Evolutionary conservation across 2,113 vertebrate genomes (phyloP).

Genomic region (Oryzias celebensis): DNA sequence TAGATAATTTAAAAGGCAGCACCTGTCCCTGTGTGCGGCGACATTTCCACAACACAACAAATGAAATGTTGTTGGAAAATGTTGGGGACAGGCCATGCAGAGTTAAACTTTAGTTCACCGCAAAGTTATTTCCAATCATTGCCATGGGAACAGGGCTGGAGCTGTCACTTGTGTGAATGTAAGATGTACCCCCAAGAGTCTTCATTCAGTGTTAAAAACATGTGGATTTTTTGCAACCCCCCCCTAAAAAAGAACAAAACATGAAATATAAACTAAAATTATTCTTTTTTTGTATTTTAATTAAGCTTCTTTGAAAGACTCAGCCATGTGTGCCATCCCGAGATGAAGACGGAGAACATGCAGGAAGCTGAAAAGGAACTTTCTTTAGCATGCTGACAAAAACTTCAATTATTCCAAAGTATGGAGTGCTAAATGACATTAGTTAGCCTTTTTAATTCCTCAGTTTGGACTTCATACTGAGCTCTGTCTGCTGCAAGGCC

Average conservation of each 20-base stretch:
- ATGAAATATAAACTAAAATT: neutral
- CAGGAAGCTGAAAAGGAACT: conserved; percentile 13
- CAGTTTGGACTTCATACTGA: conserved; percentile 39
- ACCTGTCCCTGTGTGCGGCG: neutral
- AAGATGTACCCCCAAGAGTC: conserved; percentile 31
- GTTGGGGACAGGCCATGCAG: neutral
- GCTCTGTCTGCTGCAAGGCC: conserved; percentile 44
- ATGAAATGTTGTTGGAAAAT: neutral
- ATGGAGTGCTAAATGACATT: conserved; percentile 42
- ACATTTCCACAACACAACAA: neutral
- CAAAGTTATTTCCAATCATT: conserved; percentile 45
- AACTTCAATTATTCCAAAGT: conserved; percentile 29
- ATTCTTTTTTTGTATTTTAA: neutral
- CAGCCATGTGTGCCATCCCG: conserved; percentile 5
- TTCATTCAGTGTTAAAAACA: conserved; percentile 5
- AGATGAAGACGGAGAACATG: conserved; percentile 13
- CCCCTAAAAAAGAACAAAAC: too few species aligned
- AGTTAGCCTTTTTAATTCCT: conserved; percentile 44
- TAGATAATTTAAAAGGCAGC: neutral
- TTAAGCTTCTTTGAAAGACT: neutral
- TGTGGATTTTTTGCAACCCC: neutral
- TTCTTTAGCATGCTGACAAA: neutral
- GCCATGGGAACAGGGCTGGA: conserved; percentile 44
- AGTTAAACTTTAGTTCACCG: conserved; percentile 22
- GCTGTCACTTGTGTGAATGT: conserved; percentile 23